Conservation (phyloP, 2,797 vertebrate species). For the Sardinella longiceps region DNA sequence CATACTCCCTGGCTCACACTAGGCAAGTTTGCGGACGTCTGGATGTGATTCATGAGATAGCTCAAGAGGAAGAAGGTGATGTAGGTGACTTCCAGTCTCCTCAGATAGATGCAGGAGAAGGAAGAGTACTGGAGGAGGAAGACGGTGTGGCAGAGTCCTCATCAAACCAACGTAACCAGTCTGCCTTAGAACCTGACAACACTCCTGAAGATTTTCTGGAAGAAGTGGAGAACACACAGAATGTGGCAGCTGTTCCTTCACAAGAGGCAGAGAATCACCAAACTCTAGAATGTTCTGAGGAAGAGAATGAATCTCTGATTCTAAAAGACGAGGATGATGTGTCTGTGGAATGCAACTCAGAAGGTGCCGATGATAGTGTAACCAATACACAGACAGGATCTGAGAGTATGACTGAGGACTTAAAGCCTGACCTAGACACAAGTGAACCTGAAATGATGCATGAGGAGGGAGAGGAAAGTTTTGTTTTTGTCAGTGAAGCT, state of each 20-base stretch:
- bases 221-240: neutral
- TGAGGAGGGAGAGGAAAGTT: neutral
- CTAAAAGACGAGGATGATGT: neutral
- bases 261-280: neutral
- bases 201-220: neutral
- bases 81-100: neutral
- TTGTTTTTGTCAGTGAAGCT: neutral
- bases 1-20: neutral
- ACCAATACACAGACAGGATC: neutral
- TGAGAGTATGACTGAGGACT: neutral
- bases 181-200: neutral
- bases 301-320: neutral
- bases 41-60: neutral
- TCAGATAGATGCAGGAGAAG: neutral
- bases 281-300: neutral
- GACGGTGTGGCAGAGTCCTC: neutral
- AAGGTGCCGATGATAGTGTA: neutral
- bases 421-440: neutral
- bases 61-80: neutral
- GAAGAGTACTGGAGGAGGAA: neutral
- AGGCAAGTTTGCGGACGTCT: neutral
- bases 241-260: neutral
- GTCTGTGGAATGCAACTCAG: neutral
- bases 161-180: neutral
- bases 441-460: neutral